These are phyloP conservation scores for Penaeus japonicus DNA, from an alignment of 1,140 invertebrate species.

Conservation along the genomic window DNA sequence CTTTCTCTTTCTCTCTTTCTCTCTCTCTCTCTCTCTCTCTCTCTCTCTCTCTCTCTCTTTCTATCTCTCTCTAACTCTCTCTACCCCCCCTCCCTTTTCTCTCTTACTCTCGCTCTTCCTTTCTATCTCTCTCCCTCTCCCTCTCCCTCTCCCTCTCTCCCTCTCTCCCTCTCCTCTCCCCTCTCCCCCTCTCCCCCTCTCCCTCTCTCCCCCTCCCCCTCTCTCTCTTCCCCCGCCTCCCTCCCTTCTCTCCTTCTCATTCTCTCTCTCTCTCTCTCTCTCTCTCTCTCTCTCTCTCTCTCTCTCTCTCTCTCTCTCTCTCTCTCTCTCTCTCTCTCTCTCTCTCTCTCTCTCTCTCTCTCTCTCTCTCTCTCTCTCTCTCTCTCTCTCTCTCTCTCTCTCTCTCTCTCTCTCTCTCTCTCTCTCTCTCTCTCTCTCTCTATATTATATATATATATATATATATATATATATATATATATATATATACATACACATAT, in stretches of 20 bases:
- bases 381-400: background rate
- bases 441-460: background rate
- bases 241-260: background rate
- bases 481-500: slow-evolving; percentile 24
- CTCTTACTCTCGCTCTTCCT: too few species aligned
- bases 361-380: background rate
- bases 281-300: background rate
- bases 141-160: background rate
- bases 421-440: background rate
- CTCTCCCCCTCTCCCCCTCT: background rate
- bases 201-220: background rate
- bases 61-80: background rate
- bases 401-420: background rate
- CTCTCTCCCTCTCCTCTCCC: background rate
- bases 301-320: background rate
- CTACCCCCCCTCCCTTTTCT: too few species aligned
- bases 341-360: background rate
- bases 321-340: background rate
- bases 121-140: background rate
- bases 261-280: background rate
- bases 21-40: background rate
- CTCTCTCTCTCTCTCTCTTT: background rate
- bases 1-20: background rate
- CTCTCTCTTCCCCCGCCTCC: background rate
- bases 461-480: slow-evolving; percentile 29